These are phyloP conservation scores for Coreius guichenoti DNA, from an alignment of 2,797 vertebrate species.

Conservation along the genomic window DNA sequence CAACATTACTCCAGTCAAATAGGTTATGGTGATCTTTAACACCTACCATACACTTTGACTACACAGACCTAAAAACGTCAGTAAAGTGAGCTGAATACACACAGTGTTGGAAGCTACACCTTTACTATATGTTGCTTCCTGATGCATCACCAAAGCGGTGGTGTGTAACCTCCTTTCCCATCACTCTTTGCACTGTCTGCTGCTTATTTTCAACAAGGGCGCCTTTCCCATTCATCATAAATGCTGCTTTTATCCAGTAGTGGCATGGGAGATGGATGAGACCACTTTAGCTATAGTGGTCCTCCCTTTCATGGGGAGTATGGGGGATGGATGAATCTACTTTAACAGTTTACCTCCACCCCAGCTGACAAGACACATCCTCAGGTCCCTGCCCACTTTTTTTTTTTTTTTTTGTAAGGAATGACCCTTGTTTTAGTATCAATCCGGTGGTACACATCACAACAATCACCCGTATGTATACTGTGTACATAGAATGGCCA, in stretches of 20 bases:
- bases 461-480: not conserved
- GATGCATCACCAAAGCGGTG: conserved; percentile 44
- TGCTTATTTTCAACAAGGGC: conserved; percentile 64
- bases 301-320: conserved; percentile 51
- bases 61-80: conserved; percentile 9
- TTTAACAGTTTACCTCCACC: conserved; percentile 55
- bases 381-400: conserved; percentile 27
- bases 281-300: conserved; percentile 61
- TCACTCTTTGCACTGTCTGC: conserved; percentile 53
- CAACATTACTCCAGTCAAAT: not conserved
- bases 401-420: not conserved
- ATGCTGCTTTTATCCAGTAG: conserved; percentile 57
- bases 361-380: conserved; percentile 42
- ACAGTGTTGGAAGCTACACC: not conserved
- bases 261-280: conserved; percentile 61
- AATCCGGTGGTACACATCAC: not conserved
- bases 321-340: conserved; percentile 59
- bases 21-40: conserved; percentile 33
- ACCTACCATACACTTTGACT: conserved; percentile 3
- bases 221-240: conserved; percentile 64
- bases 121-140: conserved; percentile 26
- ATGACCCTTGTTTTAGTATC: conserved; percentile 11
- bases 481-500: not conserved
- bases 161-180: conserved; percentile 49
- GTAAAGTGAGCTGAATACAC: not conserved